Percentiles rank a stretch among this genome's conserved stretches.
Conservation (phyloP, 2,113 vertebrate species). For the Charadrius vociferus region DNA sequence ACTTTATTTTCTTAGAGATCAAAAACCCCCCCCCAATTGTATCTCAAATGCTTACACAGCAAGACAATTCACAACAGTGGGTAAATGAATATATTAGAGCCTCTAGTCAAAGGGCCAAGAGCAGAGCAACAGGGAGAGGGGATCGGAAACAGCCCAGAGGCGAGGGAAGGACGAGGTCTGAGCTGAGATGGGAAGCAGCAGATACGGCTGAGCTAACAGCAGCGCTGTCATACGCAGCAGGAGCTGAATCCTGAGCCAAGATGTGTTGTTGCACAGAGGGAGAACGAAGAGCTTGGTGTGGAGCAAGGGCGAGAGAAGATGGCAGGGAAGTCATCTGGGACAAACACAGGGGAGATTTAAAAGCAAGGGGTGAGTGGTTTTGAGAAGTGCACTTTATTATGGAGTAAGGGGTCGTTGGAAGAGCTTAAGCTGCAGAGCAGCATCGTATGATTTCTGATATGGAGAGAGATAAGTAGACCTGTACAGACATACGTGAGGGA, state of each 20-base stretch:
- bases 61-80: background rate
- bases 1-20: conserved; percentile 7
- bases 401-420: background rate
- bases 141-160: background rate
- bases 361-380: background rate
- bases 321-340: background rate
- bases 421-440: background rate
- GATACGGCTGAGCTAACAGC: background rate
- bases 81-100: conserved; percentile 7
- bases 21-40: background rate
- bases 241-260: background rate
- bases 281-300: background rate
- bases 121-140: background rate
- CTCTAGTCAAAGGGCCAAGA: background rate
- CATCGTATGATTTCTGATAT: background rate
- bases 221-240: background rate
- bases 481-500: accelerated
- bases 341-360: background rate
- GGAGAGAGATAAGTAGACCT: background rate
- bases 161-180: background rate
- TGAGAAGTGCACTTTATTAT: accelerated
- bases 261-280: background rate
- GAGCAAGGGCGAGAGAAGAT: background rate
- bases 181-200: background rate
- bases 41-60: background rate